phyloP scores from a whole-genome alignment of 2,888 invertebrate species.

The Argyresthia albistria region DNA sequence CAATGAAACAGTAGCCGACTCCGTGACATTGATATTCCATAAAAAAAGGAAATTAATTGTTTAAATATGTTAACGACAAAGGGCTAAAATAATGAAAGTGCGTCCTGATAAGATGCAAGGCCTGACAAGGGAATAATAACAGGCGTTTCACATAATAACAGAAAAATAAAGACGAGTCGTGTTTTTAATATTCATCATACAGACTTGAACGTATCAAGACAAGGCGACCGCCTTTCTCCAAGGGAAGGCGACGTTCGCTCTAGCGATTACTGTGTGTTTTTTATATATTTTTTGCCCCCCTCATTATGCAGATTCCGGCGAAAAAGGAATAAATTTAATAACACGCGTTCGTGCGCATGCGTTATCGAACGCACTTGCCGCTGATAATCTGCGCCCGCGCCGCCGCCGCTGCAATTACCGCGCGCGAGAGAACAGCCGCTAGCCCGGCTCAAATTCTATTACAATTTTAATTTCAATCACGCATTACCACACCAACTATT shows the following conservation, averaged over 20 bases:
- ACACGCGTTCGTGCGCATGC: slow-evolving; percentile 67
- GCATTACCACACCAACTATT: no score
- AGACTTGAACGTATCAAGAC: slow-evolving; percentile 20
- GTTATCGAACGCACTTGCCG: slow-evolving; percentile 70
- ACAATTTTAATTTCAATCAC: no score
- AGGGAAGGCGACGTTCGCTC: slow-evolving; percentile 55
- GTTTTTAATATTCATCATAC: slow-evolving; percentile 49
- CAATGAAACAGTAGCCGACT: no score
- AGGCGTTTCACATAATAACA: slow-evolving; percentile 40
- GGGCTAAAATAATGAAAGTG: no score
- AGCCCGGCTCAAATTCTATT: no score
- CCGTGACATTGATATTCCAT: no score
- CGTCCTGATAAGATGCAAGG: slow-evolving; percentile 1
- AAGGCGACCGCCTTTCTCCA: slow-evolving; percentile 45
- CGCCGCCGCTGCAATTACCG: slow-evolving; percentile 36
- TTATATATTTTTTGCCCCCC: slow-evolving; percentile 51
- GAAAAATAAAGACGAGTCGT: slow-evolving; percentile 33
- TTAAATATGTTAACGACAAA: no score
- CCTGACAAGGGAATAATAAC: slow-evolving; percentile 46
- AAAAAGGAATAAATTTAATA: slow-evolving; percentile 72
- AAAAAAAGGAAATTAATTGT: no score
- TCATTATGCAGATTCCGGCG: slow-evolving; percentile 70
- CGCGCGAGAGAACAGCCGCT: background rate
- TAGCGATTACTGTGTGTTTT: slow-evolving; percentile 48
- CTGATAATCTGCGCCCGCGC: slow-evolving; percentile 67